Evolutionary conservation across 2,113 vertebrate species (phyloP).

Genomic region (Neodontobutis hainanensis): DNA sequence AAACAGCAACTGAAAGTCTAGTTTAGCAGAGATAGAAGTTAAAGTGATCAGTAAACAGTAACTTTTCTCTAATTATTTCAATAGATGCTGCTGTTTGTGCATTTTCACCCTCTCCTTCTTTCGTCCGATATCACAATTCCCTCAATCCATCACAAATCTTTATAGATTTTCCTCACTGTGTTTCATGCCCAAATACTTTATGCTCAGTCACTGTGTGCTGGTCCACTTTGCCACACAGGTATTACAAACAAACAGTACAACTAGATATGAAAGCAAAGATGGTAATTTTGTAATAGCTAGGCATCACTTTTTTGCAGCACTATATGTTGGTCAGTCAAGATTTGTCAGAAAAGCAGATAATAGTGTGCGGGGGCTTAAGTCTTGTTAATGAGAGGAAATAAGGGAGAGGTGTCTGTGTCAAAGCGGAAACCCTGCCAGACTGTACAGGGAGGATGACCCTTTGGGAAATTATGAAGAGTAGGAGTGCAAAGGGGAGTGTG

Average conservation of each 20-base stretch:
- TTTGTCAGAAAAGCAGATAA: constrained; percentile 33
- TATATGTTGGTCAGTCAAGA: constrained; percentile 6
- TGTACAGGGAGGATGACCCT: constrained; percentile 27
- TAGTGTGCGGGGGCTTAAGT: neutral
- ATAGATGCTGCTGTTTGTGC: neutral
- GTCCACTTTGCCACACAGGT: neutral
- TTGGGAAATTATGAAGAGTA: constrained; percentile 48
- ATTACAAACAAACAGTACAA: constrained; percentile 1
- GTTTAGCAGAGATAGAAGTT: neutral
- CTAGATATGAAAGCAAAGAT: neutral
- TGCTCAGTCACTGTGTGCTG: neutral
- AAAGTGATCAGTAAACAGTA: no score
- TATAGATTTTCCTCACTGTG: neutral
- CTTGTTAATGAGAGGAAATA: constrained; percentile 29
- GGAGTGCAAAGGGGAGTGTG: constrained; percentile 48
- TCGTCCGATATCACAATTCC: neutral
- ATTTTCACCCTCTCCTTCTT: neutral
- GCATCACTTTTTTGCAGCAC: neutral
- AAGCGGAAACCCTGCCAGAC: constrained; percentile 17
- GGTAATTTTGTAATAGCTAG: neutral
- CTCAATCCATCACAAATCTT: neutral
- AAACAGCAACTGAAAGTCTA: neutral
- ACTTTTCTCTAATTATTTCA: neutral
- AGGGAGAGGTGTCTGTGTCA: constrained; percentile 7
- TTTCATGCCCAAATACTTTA: neutral